These are phyloP conservation scores for Amblyornis subalaris DNA, from an alignment of 2,113 vertebrate genomes.

Conservation along the genomic window DNA sequence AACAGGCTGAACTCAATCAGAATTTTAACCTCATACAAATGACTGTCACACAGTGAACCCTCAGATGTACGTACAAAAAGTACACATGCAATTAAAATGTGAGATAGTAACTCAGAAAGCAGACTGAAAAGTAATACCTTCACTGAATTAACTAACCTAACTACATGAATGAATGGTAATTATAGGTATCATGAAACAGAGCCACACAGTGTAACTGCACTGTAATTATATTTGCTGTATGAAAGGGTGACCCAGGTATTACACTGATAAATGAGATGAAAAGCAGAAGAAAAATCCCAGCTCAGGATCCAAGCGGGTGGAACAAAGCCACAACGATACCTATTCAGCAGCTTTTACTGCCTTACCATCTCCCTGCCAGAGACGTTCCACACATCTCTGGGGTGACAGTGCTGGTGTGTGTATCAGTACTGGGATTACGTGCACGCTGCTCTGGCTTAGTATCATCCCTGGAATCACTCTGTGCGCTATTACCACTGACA, in stretches of 20 bases:
- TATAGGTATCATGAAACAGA: conserved; percentile 33
- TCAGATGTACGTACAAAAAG: not conserved
- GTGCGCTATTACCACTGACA: not conserved
- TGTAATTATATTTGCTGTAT: conserved; percentile 40
- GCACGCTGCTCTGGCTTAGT: not conserved
- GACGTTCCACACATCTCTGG: not conserved
- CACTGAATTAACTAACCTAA: conserved; percentile 8
- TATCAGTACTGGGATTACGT: not conserved
- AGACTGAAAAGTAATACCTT: not conserved
- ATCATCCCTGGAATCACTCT: not conserved
- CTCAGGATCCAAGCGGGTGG: not conserved
- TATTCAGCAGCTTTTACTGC: not conserved
- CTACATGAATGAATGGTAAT: not conserved
- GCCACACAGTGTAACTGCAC: not conserved
- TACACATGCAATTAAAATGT: not conserved
- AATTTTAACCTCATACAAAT: not conserved
- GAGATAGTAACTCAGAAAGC: not conserved
- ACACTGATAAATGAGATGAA: conserved; percentile 5
- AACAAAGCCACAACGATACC: not conserved
- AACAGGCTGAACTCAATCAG: not conserved
- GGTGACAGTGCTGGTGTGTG: not conserved
- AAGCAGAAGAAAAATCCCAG: conserved; percentile 2
- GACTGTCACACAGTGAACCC: not conserved
- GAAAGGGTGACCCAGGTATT: not conserved
- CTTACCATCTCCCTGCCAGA: not conserved